Conservation (phyloP, 2,888 invertebrate species). For the Omphaloscelis lunosa region DNA sequence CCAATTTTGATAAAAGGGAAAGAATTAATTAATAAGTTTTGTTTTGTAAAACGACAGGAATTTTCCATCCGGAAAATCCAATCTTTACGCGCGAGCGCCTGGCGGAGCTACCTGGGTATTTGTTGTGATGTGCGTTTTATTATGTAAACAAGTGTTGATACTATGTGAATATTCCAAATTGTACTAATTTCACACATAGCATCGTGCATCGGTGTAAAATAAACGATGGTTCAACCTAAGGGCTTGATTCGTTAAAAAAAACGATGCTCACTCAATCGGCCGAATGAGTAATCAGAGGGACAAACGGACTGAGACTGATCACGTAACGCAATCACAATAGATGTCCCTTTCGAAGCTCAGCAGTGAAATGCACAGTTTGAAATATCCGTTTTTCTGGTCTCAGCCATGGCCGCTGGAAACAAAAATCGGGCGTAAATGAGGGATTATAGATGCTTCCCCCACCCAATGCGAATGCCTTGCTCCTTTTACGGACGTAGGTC, state of each 20-base stretch:
- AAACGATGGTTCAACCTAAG: background rate
- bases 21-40: background rate
- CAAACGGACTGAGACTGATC: slow-evolving; percentile 21
- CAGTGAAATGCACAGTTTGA: background rate
- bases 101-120: background rate
- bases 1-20: background rate
- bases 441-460: background rate
- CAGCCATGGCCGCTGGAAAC: background rate
- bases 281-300: slow-evolving; percentile 17
- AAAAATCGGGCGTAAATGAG: background rate
- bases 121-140: background rate
- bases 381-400: background rate
- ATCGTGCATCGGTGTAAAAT: background rate
- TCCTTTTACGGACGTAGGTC: background rate
- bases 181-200: slow-evolving; percentile 5
- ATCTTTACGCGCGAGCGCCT: background rate
- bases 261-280: background rate
- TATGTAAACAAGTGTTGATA: background rate
- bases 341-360: background rate
- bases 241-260: slow-evolving; percentile 22
- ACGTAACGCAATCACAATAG: slow-evolving; percentile 43
- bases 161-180: slow-evolving; percentile 6
- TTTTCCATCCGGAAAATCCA: background rate
- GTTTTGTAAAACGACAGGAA: background rate
- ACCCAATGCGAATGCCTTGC: background rate